Base-by-base conservation (phyloP, 2,888 invertebrate genomes). In the Mesorhabditis belari region DNA sequence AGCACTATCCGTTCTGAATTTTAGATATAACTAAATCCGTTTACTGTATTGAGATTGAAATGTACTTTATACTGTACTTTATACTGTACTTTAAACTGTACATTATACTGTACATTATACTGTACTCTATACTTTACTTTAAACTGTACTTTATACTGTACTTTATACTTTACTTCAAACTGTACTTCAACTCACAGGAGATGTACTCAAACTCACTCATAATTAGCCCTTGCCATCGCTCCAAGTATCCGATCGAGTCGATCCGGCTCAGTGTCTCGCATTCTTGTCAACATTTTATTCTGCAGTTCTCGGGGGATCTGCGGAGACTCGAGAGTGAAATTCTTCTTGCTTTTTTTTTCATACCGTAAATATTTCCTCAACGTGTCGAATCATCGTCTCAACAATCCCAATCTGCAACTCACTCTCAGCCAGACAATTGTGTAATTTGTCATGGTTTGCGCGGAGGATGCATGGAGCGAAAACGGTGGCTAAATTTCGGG, bases 401-500 rank as follows among this genome's bases (percentile, higher is more conserved):
- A 92, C 89, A 81, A 92, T 92, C 52, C 88, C 86, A 29, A 91
- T 85, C 82, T 91, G 91, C 76, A 89, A 88, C 27, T 89, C 87
- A 56, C 85, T 80, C 70, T 86, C 71, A 6, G 69, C 63, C 28
- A 67, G 49, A 23, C 62, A 62, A 27, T 66, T 62, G 12, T 69
- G 66, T 19, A 67, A 50, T 52, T 69, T 68, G 21, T 66, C 66
- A 55, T 64, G 64, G 50, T 67, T 65, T 4, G 87, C 87, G 79
- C 92, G 91, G 59, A 94, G 86, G 76, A 94, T 89, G 79, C 92
- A 94, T 0, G 94, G 94, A 2, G 93, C 93, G 82, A 94, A 91
- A 49, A 94, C 77, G 0, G 92, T 93, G 0, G 94, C 93, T 66
- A 94, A 84, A 82, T 93, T 94, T 58, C 88, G 88, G 52, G 90